Evolutionary conservation across 2,888 invertebrate species (phyloP).

Genomic region (Drosophila limbata): DNA sequence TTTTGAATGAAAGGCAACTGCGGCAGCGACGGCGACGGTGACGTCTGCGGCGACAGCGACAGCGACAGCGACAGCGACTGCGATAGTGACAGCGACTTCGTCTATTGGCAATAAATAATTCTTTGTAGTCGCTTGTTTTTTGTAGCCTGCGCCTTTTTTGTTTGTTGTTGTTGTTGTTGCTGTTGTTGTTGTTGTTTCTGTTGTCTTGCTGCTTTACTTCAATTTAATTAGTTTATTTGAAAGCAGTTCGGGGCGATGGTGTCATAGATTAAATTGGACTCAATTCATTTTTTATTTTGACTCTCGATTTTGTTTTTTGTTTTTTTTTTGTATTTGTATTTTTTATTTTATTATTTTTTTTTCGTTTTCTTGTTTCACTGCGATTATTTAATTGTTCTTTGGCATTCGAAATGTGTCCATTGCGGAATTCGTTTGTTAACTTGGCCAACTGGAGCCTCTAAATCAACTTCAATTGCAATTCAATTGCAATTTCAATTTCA

Average conservation of each 20-base stretch:
- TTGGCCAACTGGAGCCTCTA: conserved; percentile 31
- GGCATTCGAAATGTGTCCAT: conserved; percentile 31
- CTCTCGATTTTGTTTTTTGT: conserved; percentile 13
- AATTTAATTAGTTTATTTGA: conserved; percentile 81
- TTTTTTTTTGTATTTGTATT: conserved; percentile 22
- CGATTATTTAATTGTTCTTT: conserved; percentile 62
- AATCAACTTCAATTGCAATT: conserved; percentile 47
- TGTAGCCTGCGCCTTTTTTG: conserved; percentile 29
- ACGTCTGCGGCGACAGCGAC: not conserved
- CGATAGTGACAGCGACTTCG: conserved; percentile 4
- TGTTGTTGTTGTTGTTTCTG: conserved; percentile 14
- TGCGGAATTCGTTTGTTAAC: conserved; percentile 48
- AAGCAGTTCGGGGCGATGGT: conserved; percentile 80
- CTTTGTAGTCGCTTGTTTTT: conserved; percentile 56
- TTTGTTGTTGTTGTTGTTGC: conserved; percentile 16
- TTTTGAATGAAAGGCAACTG: conserved; percentile 56
- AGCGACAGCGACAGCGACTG: conserved; percentile 20
- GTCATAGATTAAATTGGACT: conserved; percentile 77
- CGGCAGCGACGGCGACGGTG: conserved; percentile 15
- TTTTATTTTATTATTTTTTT: conserved; percentile 21
- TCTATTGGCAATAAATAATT: conserved; percentile 76
- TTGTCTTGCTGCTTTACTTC: conserved; percentile 61
- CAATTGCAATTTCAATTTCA: conserved; percentile 11
- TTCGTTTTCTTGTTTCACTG: conserved; percentile 7
- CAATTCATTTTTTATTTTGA: conserved; percentile 49